These are phyloP conservation scores for Leistus spinibarbis DNA, from an alignment of 2,888 invertebrate species.

Conservation along the genomic window DNA sequence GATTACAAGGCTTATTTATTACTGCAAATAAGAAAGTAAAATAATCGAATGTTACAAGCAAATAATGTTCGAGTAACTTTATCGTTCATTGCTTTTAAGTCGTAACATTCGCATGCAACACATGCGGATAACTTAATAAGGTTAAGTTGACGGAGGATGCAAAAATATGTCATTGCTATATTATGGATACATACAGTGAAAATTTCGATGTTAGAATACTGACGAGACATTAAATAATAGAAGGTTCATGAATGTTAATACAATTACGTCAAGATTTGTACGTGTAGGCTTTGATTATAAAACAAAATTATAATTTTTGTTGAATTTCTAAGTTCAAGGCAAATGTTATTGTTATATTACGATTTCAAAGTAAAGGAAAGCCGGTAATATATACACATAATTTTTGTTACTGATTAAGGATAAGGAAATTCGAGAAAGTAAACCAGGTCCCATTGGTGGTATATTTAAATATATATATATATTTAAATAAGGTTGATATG, in stretches of 20 bases:
- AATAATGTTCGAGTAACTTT: background rate
- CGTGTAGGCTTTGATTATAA: background rate
- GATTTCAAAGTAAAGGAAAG: background rate
- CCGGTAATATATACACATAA: background rate
- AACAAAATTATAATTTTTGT: background rate
- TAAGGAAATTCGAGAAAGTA: background rate
- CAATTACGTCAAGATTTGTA: constrained; percentile 18
- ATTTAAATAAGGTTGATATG: background rate
- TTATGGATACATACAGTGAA: constrained; percentile 14
- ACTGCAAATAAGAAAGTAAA: too few relatives aligned
- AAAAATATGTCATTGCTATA: constrained; percentile 34
- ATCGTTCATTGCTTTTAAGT: background rate
- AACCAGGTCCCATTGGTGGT: background rate
- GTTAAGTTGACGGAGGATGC: constrained; percentile 20
- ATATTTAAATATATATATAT: background rate
- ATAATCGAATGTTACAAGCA: too few relatives aligned
- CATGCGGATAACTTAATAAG: constrained; percentile 24
- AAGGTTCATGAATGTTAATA: constrained; percentile 15
- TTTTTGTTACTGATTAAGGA: background rate
- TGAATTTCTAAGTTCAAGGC: background rate
- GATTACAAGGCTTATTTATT: too few relatives aligned
- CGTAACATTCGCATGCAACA: constrained; percentile 14
- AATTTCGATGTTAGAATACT: constrained; percentile 20
- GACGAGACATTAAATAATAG: constrained; percentile 22
- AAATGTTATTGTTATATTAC: background rate